These are phyloP conservation scores for Xenotilapia leptura DNA, from an alignment of 2,113 vertebrate genomes.

Conservation along the genomic window DNA sequence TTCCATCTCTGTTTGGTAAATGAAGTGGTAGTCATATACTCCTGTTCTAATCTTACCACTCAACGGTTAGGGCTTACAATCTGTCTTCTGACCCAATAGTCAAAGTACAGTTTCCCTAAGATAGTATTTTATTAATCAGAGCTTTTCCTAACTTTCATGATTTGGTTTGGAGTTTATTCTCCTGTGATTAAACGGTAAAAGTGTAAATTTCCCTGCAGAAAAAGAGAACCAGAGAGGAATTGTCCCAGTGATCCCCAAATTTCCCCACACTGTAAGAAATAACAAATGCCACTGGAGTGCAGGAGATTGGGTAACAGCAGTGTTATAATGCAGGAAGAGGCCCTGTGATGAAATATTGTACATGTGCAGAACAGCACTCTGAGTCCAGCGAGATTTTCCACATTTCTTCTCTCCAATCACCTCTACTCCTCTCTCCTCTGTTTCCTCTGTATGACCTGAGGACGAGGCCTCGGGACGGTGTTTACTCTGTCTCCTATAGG, in stretches of 20 bases:
- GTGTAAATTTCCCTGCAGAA: not conserved
- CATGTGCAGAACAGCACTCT: constrained; percentile 3
- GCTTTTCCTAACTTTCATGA: not conserved
- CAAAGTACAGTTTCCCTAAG: not conserved
- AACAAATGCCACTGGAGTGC: not conserved
- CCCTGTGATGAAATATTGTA: not conserved
- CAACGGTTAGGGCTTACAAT: not conserved
- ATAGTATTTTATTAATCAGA: not conserved
- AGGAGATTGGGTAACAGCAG: constrained; percentile 11
- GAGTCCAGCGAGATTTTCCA: not conserved
- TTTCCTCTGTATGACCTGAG: not conserved
- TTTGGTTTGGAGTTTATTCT: accelerated
- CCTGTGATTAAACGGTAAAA: not conserved
- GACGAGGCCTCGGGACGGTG: not conserved
- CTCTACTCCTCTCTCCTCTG: not conserved
- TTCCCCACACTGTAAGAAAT: not conserved
- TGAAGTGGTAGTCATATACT: not conserved
- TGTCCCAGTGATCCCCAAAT: not conserved
- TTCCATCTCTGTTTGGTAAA: not conserved
- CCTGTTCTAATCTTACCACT: not conserved
- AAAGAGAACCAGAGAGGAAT: not conserved
- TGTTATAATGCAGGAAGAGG: constrained; percentile 23
- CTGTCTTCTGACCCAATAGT: not conserved
- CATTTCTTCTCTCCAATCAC: not conserved
- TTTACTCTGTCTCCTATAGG: not conserved